Conservation (phyloP, 2,113 vertebrate genomes). For the Plectropomus leopardus region DNA sequence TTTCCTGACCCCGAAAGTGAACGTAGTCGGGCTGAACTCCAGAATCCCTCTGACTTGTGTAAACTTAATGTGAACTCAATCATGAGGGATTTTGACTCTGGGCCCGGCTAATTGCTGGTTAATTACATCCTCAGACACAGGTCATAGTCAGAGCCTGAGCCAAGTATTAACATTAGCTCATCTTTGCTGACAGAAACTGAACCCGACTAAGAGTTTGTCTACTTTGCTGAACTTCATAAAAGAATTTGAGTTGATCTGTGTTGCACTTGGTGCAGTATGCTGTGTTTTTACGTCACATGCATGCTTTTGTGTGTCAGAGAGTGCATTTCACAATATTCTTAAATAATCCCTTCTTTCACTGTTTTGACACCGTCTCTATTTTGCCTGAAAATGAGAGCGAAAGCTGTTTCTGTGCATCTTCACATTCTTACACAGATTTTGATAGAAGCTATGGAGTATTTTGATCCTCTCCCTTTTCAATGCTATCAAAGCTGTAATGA, state of each 20-base stretch:
- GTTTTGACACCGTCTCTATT: neutral
- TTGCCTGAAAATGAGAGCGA: neutral
- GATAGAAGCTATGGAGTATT: neutral
- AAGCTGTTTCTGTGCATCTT: neutral
- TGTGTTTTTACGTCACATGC: neutral
- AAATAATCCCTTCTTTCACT: neutral
- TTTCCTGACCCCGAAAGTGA: constrained; percentile 38
- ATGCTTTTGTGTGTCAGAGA: neutral
- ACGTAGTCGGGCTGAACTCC: constrained; percentile 46
- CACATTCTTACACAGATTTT: neutral
- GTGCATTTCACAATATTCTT: neutral
- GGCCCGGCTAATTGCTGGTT: constrained; percentile 66
- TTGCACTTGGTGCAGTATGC: neutral
- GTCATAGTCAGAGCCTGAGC: constrained; percentile 51
- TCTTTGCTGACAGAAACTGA: constrained; percentile 43
- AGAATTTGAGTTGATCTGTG: constrained; percentile 4
- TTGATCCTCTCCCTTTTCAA: neutral
- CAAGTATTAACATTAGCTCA: constrained; percentile 46
- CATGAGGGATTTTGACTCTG: constrained; percentile 37
- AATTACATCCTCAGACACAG: constrained; percentile 65
- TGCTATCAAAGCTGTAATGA: neutral
- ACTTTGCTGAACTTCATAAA: constrained; percentile 32
- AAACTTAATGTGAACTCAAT: constrained; percentile 55
- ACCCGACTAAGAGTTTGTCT: constrained; percentile 24
- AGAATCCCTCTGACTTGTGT: constrained; percentile 56